Conservation (phyloP, 1,140 invertebrate species). For the Alviniconcha marisindica region DNA sequence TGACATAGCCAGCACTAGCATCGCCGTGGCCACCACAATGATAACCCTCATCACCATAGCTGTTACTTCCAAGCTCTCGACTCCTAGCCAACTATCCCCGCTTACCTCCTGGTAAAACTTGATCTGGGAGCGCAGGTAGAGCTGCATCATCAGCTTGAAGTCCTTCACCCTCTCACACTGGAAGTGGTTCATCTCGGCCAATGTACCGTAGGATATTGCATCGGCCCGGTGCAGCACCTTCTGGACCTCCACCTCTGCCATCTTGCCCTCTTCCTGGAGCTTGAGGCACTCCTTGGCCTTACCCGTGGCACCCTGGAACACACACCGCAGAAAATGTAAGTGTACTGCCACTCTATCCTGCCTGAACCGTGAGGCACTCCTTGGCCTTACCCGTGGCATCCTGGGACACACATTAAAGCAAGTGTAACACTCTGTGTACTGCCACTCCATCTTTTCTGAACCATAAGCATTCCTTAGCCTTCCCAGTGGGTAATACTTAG, state of each 20-base stretch:
- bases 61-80: too few relatives aligned
- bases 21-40: too few relatives aligned
- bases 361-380: conserved; percentile 89
- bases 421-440: too few relatives aligned
- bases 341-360: too few relatives aligned
- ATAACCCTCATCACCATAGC: too few relatives aligned
- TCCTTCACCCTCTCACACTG: conserved; percentile 91
- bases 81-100: too few relatives aligned
- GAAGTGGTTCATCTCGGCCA: conserved; percentile 96
- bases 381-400: conserved; percentile 91
- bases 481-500: too few relatives aligned
- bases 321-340: too few relatives aligned
- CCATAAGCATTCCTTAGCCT: conserved; percentile 91
- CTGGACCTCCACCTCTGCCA: conserved; percentile 86
- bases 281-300: conserved; percentile 94
- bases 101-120: conserved; percentile 89
- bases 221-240: conserved; percentile 90
- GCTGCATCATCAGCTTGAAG: conserved; percentile 90
- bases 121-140: conserved; percentile 92
- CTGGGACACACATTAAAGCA: conserved; percentile 77
- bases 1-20: too few relatives aligned
- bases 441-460: too few relatives aligned
- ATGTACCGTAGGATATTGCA: conserved; percentile 91
- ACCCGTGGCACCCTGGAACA: conserved; percentile 85
- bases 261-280: conserved; percentile 87